phyloP scores from a whole-genome alignment of 2,888 invertebrate genomes.

The Protophormia terraenovae region DNA sequence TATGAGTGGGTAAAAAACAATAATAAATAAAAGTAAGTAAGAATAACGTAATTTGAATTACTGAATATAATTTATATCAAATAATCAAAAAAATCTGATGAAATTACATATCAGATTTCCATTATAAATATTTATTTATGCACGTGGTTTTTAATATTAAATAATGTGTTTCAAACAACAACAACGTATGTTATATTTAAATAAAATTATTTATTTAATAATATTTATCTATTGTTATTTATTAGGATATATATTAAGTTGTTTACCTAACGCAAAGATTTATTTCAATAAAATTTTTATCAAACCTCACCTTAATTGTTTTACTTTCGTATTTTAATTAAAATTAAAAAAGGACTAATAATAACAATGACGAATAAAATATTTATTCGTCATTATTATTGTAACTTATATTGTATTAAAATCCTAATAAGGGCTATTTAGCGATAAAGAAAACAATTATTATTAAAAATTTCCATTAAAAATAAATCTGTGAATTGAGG shows the following conservation, averaged over 20 bases:
- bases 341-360: background rate
- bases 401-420: too few species aligned
- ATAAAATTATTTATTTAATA: too few species aligned
- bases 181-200: background rate
- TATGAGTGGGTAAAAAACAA: too few species aligned
- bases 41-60: too few species aligned
- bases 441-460: too few species aligned
- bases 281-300: background rate
- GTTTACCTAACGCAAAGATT: background rate
- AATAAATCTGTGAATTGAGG: too few species aligned
- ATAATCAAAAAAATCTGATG: conserved; percentile 48
- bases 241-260: background rate
- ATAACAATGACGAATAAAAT: background rate
- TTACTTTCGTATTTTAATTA: background rate
- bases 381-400: too few species aligned
- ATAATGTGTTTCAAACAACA: background rate
- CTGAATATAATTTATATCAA: background rate
- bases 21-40: too few species aligned
- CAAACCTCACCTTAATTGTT: background rate
- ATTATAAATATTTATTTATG: background rate
- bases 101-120: conserved; percentile 3
- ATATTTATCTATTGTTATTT: background rate
- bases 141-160: background rate
- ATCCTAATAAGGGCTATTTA: too few species aligned
- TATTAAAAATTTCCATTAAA: too few species aligned